A percentile compares a stretch with the other conserved stretches of the same genome.
Conservation (phyloP, 1,140 invertebrate genomes). For the Cyphomyrmex costatus region DNA sequence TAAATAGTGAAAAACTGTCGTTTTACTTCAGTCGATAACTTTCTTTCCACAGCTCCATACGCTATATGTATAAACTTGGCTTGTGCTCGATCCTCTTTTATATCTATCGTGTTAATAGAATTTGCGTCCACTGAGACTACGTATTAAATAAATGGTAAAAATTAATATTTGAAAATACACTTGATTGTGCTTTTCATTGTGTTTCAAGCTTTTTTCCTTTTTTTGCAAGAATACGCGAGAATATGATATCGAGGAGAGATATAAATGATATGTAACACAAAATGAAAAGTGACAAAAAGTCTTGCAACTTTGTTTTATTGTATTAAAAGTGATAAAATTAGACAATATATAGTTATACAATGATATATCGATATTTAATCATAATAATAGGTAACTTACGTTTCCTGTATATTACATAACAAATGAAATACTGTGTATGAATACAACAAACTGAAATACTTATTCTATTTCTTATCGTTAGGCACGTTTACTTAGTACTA, state of each 20-base stretch:
- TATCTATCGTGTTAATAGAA: too few species aligned
- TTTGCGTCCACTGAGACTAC: too few species aligned
- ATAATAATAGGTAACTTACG: constrained; percentile 72
- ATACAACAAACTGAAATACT: constrained; percentile 75
- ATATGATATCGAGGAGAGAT: neutral
- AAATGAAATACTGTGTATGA: constrained; percentile 80
- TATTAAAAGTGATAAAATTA: constrained; percentile 77
- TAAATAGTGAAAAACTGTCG: constrained; percentile 67
- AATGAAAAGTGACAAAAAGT: constrained; percentile 7
- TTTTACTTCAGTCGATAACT: constrained; percentile 19
- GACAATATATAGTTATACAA: constrained; percentile 67
- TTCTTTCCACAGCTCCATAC: neutral
- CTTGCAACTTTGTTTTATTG: constrained; percentile 70
- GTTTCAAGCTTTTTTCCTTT: neutral
- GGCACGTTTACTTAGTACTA: neutral
- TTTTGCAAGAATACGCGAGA: neutral
- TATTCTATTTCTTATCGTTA: constrained; percentile 52
- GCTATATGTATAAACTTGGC: neutral
- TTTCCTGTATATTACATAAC: constrained; percentile 74
- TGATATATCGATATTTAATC: constrained; percentile 62
- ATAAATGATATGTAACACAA: neutral
- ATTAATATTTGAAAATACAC: too few species aligned
- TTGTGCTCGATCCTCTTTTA: too few species aligned
- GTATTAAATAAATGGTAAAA: too few species aligned
- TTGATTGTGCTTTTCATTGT: too few species aligned